Conservation (phyloP, 2,797 vertebrate genomes). For the Lerista edwardsae region DNA sequence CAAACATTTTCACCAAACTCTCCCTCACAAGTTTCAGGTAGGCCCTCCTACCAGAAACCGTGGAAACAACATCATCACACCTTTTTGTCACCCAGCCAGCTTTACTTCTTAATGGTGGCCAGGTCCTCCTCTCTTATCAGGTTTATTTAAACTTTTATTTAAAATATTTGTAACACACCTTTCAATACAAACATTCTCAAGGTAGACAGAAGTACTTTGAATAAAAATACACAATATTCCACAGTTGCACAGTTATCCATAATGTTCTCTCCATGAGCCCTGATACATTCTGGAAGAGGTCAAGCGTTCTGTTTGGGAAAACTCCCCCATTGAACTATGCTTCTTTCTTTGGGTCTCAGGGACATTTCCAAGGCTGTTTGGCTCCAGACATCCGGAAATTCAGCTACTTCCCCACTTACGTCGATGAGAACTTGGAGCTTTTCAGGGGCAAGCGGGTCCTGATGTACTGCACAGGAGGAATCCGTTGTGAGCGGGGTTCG, state of each 20-base stretch:
- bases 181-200: not conserved
- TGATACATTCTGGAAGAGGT: not conserved
- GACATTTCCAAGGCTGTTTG: slow-evolving; percentile 89
- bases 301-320: not conserved
- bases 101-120: not conserved
- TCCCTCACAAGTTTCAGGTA: not conserved
- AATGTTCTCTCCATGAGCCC: not conserved
- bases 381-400: slow-evolving; percentile 98
- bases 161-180: not conserved
- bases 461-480: slow-evolving; percentile 98
- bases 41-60: not conserved
- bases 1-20: not conserved
- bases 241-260: not conserved
- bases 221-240: not conserved
- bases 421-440: slow-evolving; percentile 92
- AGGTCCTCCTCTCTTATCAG: not conserved
- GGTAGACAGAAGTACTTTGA: not conserved
- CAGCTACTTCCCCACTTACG: slow-evolving; percentile 96
- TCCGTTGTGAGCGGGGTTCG: slow-evolving; percentile 94
- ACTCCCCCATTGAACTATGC: not conserved
- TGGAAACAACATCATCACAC: not conserved
- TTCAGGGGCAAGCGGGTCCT: slow-evolving; percentile 92
- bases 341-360: slow-evolving; percentile 74
- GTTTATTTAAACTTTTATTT: not conserved
- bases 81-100: not conserved